Conservation (phyloP, 2,113 vertebrate species). For the Castor canadensis region DNA sequence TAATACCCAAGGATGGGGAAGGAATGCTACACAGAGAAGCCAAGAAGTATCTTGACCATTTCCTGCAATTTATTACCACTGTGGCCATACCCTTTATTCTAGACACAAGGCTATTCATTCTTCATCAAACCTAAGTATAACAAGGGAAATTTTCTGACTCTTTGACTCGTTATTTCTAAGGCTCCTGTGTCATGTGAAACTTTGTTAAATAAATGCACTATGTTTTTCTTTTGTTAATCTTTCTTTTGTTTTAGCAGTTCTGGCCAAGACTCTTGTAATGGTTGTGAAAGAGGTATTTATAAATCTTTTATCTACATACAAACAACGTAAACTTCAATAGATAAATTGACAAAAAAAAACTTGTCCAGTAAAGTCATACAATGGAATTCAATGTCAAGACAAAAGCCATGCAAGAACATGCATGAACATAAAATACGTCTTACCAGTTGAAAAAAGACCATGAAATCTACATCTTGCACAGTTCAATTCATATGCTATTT, state of each 20-base stretch:
- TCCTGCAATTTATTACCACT: not conserved
- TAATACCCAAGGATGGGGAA: too few relatives aligned
- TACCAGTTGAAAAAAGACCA: not conserved
- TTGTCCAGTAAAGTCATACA: not conserved
- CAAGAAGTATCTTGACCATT: too few relatives aligned
- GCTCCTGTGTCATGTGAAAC: too few relatives aligned
- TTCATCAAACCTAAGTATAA: too few relatives aligned
- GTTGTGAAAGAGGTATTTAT: not conserved
- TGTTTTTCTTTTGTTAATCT: not conserved
- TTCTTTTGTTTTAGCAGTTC: not conserved
- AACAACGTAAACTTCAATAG: not conserved
- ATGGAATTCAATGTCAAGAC: not conserved
- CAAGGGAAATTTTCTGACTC: too few relatives aligned
- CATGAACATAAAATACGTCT: not conserved
- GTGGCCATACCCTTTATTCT: not conserved
- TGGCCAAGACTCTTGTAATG: not conserved
- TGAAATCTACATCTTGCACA: not conserved
- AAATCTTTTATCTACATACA: not conserved
- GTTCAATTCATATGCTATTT: not conserved
- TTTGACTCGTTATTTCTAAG: too few relatives aligned
- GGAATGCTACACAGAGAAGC: too few relatives aligned
- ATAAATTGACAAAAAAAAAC: not conserved
- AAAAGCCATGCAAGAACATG: not conserved
- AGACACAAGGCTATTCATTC: too few relatives aligned
- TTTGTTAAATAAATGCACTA: too few relatives aligned